phyloP scores from a whole-genome alignment of 2,888 invertebrate species.

The Pandemis cinnamomeana region DNA sequence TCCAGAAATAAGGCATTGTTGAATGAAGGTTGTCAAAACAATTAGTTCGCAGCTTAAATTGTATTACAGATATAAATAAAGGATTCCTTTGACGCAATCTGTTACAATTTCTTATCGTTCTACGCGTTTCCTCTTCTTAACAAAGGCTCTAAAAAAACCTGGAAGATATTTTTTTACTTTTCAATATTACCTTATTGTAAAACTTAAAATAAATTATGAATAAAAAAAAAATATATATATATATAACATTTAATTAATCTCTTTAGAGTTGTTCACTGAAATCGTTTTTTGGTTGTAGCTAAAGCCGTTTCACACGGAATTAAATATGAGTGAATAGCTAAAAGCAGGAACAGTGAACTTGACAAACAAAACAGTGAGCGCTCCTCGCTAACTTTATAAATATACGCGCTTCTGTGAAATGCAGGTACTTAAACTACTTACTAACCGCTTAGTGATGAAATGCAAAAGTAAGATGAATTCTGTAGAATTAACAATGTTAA shows the following conservation, averaged over 20 bases:
- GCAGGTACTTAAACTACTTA: neutral
- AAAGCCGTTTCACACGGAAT: neutral
- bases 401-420: neutral
- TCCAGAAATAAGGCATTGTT: neutral
- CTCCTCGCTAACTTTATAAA: neutral
- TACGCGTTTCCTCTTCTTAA: no score
- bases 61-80: neutral
- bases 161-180: neutral
- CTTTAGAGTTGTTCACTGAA: neutral
- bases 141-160: no score
- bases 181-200: no score
- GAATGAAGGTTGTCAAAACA: constrained; percentile 3
- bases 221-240: no score
- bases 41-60: neutral
- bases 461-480: neutral
- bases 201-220: no score
- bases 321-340: neutral
- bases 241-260: neutral
- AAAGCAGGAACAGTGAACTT: neutral
- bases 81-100: neutral
- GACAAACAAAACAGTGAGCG: neutral
- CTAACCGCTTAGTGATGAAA: neutral
- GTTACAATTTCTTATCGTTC: neutral
- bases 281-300: neutral
- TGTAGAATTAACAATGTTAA: neutral